Evolutionary conservation across 2,888 invertebrate species (phyloP).

Genomic region (Tanytarsus gracilentus): DNA sequence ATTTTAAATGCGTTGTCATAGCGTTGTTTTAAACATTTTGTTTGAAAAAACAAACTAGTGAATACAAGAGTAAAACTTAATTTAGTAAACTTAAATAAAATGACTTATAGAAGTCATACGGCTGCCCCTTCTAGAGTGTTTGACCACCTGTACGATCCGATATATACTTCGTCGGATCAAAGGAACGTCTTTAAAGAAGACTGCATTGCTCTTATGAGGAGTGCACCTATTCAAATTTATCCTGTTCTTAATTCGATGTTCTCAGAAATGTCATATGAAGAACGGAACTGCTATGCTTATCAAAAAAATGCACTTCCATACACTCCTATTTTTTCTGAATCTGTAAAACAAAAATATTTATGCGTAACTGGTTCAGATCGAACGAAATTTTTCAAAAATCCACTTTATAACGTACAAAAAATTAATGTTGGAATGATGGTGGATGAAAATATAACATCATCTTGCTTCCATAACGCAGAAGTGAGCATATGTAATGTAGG

Average conservation of each 20-base stretch:
- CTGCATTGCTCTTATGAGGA: conserved; percentile 29
- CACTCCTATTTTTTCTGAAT: not conserved
- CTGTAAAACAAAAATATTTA: not conserved
- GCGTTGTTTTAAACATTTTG: no score
- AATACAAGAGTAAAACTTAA: no score
- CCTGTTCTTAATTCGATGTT: conserved; percentile 33
- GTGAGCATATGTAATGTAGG: not conserved
- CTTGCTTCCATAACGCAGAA: no score
- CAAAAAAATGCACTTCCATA: conserved; percentile 30
- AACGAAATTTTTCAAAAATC: conserved; percentile 32
- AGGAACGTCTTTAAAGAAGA: conserved; percentile 32
- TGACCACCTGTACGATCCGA: conserved; percentile 33
- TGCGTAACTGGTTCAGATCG: conserved; percentile 32
- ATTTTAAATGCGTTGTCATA: no score
- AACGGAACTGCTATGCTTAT: conserved; percentile 30
- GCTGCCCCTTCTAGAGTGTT: conserved; percentile 31
- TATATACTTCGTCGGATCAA: conserved; percentile 30
- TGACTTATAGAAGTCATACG: conserved; percentile 32
- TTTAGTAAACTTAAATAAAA: no score
- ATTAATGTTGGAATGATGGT: conserved; percentile 19
- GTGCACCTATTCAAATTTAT: conserved; percentile 32
- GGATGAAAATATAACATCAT: not conserved
- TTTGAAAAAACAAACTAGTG: no score
- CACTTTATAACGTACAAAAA: conserved; percentile 10
- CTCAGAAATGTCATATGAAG: conserved; percentile 32